Evolutionary conservation across 2,888 invertebrate genomes (phyloP).

Genomic region (Drosophila ochracea): DNA sequence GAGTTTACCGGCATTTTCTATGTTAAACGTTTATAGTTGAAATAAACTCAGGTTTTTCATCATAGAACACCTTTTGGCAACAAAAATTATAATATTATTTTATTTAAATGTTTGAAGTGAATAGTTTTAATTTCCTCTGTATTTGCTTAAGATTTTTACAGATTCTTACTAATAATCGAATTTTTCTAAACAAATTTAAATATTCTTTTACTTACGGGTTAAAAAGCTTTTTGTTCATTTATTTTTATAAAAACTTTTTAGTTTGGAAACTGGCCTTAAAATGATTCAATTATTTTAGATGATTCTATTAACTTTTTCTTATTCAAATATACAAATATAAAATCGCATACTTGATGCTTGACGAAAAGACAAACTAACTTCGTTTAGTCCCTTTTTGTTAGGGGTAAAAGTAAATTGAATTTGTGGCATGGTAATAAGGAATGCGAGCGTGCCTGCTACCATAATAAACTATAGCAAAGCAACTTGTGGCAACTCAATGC

Average conservation of each 20-base stretch:
- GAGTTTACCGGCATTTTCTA: neutral
- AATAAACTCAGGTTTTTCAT: neutral
- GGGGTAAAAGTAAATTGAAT: constrained; percentile 10
- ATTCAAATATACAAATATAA: neutral
- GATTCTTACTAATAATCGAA: neutral
- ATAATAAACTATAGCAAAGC: constrained; percentile 18
- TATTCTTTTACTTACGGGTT: no score
- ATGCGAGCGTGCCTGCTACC: neutral
- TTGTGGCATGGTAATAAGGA: constrained; percentile 2
- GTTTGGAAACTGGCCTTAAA: neutral
- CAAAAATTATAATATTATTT: neutral
- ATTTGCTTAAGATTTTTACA: neutral
- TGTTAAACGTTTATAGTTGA: neutral
- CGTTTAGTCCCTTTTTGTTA: neutral
- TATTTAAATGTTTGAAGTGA: neutral
- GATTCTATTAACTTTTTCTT: neutral
- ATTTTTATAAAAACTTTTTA: neutral
- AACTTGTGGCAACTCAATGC: constrained; percentile 3
- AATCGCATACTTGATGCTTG: neutral
- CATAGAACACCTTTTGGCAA: neutral
- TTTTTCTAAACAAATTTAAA: neutral
- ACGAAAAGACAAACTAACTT: neutral
- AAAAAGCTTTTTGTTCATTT: neutral
- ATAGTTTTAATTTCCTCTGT: neutral
- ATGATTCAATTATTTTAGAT: neutral